Evolutionary conservation across 1,140 invertebrate species (phyloP).

Genomic region (Conus ventricosus): DNA sequence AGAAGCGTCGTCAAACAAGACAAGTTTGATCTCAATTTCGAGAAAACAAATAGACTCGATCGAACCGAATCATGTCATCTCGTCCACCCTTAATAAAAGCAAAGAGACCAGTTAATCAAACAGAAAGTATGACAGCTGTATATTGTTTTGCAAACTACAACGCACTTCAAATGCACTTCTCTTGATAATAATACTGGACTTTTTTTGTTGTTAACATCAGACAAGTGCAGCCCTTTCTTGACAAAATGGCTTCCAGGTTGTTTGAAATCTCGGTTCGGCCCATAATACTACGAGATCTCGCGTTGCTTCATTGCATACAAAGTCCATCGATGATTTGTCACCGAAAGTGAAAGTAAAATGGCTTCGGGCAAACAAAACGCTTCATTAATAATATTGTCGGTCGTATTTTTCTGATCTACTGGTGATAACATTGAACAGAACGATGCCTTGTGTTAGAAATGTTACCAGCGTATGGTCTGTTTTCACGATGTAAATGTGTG

Average conservation of each 20-base stretch:
- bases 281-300: constrained; percentile 40
- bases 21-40: background rate
- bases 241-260: constrained; percentile 33
- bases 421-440: too few species aligned
- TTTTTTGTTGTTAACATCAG: background rate
- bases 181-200: background rate
- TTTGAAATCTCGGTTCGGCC: constrained; percentile 28
- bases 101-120: background rate
- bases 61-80: constrained; percentile 18
- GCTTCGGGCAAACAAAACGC: too few species aligned
- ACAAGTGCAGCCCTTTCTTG: background rate
- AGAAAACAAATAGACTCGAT: constrained; percentile 20
- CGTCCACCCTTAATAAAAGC: background rate
- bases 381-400: too few species aligned
- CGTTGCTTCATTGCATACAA: constrained; percentile 14
- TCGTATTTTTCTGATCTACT: too few species aligned
- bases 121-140: background rate
- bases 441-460: too few species aligned
- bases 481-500: too few species aligned
- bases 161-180: background rate
- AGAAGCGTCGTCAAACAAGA: background rate
- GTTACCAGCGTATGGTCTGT: too few species aligned
- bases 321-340: too few species aligned
- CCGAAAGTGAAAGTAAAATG: too few species aligned
- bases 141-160: background rate